phyloP scores from a whole-genome alignment of 2,797 vertebrate genomes.

The Otolemur crassicaudatus region DNA sequence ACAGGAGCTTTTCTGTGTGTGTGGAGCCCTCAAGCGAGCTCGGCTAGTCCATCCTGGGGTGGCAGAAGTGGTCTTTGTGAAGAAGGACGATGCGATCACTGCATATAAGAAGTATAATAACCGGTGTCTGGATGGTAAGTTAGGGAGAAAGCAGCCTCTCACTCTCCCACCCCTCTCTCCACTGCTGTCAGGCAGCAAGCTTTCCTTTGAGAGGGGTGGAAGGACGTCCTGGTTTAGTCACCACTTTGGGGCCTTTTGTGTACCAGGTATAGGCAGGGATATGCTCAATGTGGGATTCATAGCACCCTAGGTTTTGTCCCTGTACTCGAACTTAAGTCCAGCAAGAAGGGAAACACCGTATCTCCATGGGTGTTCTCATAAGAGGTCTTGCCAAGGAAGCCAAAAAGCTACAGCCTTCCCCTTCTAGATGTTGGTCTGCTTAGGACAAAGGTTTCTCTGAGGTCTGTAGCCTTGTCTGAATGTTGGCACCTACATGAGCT shows the following conservation, averaged over 20 bases:
- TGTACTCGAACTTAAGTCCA: neutral
- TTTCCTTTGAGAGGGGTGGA: neutral
- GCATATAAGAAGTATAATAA: slow-evolving; percentile 99
- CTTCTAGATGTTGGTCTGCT: neutral
- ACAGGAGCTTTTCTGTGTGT: slow-evolving; percentile 98
- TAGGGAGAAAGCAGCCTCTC: neutral
- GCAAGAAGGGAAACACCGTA: neutral
- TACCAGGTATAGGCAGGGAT: neutral
- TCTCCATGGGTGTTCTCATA: neutral
- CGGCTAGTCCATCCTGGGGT: slow-evolving; percentile 95
- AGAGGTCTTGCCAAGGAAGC: neutral
- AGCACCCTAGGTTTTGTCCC: neutral
- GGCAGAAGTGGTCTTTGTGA: slow-evolving; percentile 98
- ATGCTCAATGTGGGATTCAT: neutral
- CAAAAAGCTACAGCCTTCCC: neutral
- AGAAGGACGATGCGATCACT: slow-evolving; percentile 97
- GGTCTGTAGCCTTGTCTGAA: neutral
- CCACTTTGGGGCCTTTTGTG: no score
- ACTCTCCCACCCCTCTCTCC: neutral
- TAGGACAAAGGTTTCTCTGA: neutral
- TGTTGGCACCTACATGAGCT: neutral
- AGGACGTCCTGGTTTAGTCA: neutral
- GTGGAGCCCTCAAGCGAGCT: slow-evolving; percentile 97
- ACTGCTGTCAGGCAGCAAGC: neutral
- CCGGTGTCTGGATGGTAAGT: slow-evolving; percentile 96